phyloP scores from a whole-genome alignment of 2,888 invertebrate genomes.

The Phyllotreta cruciferae region DNA sequence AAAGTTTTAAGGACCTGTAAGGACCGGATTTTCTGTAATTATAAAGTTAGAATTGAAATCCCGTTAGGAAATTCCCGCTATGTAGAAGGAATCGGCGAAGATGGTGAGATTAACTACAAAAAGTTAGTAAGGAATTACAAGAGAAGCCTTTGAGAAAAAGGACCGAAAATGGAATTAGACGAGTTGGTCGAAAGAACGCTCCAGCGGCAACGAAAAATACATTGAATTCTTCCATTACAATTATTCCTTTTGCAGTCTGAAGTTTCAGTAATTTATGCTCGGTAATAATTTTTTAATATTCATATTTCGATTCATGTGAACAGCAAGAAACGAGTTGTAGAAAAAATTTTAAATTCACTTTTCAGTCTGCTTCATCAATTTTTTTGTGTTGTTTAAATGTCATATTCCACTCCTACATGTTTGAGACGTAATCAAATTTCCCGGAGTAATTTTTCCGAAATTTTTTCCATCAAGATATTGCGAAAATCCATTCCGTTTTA shows the following conservation, averaged over 20 bases:
- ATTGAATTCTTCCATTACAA: no score
- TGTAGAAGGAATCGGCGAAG: slow-evolving; percentile 24
- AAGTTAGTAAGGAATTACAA: slow-evolving; percentile 27
- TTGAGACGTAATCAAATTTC: not conserved
- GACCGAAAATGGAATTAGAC: slow-evolving; percentile 19
- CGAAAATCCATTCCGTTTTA: slow-evolving; percentile 8
- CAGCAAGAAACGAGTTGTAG: no score
- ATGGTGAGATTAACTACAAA: slow-evolving; percentile 26
- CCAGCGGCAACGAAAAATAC: no score
- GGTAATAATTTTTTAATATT: no score
- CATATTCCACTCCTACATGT: no score
- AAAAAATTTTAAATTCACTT: no score
- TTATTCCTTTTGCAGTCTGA: no score
- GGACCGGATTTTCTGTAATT: slow-evolving; percentile 30
- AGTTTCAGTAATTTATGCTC: no score
- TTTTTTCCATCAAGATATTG: not conserved
- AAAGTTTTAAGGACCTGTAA: slow-evolving; percentile 28
- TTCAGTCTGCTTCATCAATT: no score
- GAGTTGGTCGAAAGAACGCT: not conserved
- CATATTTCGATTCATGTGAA: no score
- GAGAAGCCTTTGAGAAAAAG: slow-evolving; percentile 8
- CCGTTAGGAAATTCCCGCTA: slow-evolving; percentile 25
- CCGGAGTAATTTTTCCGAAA: not conserved
- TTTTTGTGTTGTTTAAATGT: no score
- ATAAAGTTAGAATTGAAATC: slow-evolving; percentile 35